Percentiles rank a stretch among this genome's conserved stretches.
Evolutionary conservation across 2,888 invertebrate genomes (phyloP).

Genomic region (Latheticus oryzae): DNA sequence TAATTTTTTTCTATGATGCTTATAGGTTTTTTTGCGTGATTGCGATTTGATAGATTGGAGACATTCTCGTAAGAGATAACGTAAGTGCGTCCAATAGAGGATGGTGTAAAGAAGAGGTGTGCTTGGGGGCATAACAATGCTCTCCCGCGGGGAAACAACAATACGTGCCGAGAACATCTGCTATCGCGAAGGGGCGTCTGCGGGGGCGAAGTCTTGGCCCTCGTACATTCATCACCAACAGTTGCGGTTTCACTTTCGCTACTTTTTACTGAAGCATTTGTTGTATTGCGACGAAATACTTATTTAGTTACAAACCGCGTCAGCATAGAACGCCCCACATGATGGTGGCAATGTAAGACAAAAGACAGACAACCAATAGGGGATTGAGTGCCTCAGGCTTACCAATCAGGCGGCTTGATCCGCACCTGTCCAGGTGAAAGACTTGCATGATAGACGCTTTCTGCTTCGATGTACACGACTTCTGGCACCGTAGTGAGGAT

Average conservation of each 20-base stretch:
- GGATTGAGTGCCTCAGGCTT: slow-evolving; percentile 55
- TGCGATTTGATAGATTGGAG: slow-evolving; percentile 15
- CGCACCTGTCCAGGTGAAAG: slow-evolving; percentile 53
- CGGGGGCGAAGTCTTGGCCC: slow-evolving; percentile 47
- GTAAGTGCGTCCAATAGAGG: slow-evolving; percentile 46
- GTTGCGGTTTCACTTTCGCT: slow-evolving; percentile 32
- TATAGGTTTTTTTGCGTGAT: not conserved
- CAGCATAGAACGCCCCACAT: slow-evolving; percentile 53
- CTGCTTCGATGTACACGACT: slow-evolving; percentile 24
- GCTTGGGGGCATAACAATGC: slow-evolving; percentile 54
- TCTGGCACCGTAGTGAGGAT: not conserved
- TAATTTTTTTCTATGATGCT: not conserved
- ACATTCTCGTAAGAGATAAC: slow-evolving; percentile 2
- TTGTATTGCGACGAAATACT: slow-evolving; percentile 1
- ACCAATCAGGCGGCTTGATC: slow-evolving; percentile 58
- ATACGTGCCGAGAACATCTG: slow-evolving; percentile 64
- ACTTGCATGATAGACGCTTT: slow-evolving; percentile 38
- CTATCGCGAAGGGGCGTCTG: slow-evolving; percentile 56
- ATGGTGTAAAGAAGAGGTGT: slow-evolving; percentile 57
- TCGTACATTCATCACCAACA: slow-evolving; percentile 31
- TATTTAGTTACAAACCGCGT: slow-evolving; percentile 1
- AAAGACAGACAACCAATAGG: slow-evolving; percentile 59
- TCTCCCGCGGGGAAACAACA: slow-evolving; percentile 62
- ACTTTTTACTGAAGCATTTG: slow-evolving; percentile 13
- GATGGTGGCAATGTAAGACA: slow-evolving; percentile 61